phyloP scores from a whole-genome alignment of 2,888 invertebrate species.

The Caenorhabditis doughertyi region DNA sequence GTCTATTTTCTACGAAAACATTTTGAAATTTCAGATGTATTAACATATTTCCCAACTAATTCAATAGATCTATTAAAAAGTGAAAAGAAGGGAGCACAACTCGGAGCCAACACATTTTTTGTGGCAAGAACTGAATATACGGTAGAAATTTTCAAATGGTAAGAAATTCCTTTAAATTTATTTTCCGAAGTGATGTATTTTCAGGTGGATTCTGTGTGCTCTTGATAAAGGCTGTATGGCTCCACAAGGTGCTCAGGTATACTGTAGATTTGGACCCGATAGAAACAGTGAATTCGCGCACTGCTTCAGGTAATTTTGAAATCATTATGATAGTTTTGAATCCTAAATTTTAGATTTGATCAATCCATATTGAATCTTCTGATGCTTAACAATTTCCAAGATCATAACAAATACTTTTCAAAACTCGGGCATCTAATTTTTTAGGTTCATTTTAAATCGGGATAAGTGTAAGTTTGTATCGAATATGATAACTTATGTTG shows the following conservation, averaged over 20 bases:
- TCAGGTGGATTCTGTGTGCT: slow-evolving; percentile 50
- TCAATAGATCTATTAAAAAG: slow-evolving; percentile 23
- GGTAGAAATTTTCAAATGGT: slow-evolving; percentile 40
- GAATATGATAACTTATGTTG: not conserved
- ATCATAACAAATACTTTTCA: slow-evolving; percentile 17
- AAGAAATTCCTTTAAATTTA: no score
- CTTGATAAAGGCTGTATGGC: slow-evolving; percentile 41
- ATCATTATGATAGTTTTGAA: no score
- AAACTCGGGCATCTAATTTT: slow-evolving; percentile 6
- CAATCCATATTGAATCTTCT: slow-evolving; percentile 47
- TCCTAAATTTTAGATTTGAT: slow-evolving; percentile 36
- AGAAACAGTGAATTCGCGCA: slow-evolving; percentile 24
- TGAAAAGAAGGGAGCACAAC: slow-evolving; percentile 23
- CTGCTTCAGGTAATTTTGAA: slow-evolving; percentile 21
- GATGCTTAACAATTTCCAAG: slow-evolving; percentile 32
- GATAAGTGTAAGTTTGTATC: not conserved
- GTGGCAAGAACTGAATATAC: slow-evolving; percentile 24
- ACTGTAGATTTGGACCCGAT: slow-evolving; percentile 15
- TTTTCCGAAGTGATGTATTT: no score
- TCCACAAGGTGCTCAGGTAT: slow-evolving; percentile 33
- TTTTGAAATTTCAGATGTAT: slow-evolving; percentile 33
- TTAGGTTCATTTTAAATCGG: not conserved
- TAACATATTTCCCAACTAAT: slow-evolving; percentile 33
- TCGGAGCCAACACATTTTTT: slow-evolving; percentile 45
- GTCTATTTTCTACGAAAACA: no score